phyloP scores from a whole-genome alignment of 2,888 invertebrate species.

The Lepetodrilus schrolli region DNA sequence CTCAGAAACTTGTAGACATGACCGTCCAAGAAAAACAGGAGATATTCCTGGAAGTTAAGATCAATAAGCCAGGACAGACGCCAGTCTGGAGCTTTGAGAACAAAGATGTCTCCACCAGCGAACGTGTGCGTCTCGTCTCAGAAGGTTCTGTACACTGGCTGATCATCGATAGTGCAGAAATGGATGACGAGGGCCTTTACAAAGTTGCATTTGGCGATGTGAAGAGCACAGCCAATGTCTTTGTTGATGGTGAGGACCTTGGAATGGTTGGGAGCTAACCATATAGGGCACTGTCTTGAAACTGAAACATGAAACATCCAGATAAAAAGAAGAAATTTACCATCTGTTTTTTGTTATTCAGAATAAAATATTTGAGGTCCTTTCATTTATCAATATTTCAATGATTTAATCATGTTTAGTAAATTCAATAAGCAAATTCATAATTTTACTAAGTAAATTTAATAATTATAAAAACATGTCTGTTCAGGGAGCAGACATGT shows the following conservation, averaged over 20 bases:
- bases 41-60: conserved; percentile 66
- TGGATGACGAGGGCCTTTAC: conserved; percentile 74
- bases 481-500: too few species aligned
- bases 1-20: conserved; percentile 63
- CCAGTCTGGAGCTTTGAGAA: conserved; percentile 74
- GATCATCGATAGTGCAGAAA: conserved; percentile 62
- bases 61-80: conserved; percentile 66
- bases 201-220: conserved; percentile 65
- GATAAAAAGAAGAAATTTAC: too few species aligned
- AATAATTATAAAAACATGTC: too few species aligned
- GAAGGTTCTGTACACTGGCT: conserved; percentile 66
- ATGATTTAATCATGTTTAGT: too few species aligned
- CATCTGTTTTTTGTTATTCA: too few species aligned
- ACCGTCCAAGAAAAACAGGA: conserved; percentile 65
- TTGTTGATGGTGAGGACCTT: conserved; percentile 61
- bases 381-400: too few species aligned
- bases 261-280: too few species aligned
- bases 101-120: conserved; percentile 57
- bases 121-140: conserved; percentile 59
- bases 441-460: too few species aligned
- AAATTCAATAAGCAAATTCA: too few species aligned
- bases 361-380: too few species aligned
- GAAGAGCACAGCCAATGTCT: conserved; percentile 63
- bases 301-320: too few species aligned
- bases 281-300: too few species aligned